Evolutionary conservation across 2,888 invertebrate species (phyloP), one percentile per base, ranked within the genome.

Genomic region (Allygus modestus): DNA sequence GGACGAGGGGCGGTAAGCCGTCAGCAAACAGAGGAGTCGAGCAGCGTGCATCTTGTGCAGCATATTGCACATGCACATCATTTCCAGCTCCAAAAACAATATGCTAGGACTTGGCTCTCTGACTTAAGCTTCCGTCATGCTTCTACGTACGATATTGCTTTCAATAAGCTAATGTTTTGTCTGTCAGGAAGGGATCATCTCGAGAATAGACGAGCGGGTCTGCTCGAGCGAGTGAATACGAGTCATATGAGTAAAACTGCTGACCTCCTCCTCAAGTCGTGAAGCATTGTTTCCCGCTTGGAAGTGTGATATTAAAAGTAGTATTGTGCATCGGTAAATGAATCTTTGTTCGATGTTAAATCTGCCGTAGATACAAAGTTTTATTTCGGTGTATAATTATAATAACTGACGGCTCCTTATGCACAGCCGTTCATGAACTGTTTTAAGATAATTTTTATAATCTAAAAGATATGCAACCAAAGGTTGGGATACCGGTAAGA

Each of bases 11-110:
- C 20, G 82, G 82, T 82, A 69, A 82, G 82, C 82, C 41, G 69
- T 69, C 43, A 9, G 82, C 33, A 82, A 82, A 82, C 82, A 82
- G 33, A 81, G 81, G 43, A 81, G 54, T n/a, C n/a, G n/a, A 17
- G 51, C 33, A 0, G 58, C 33, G 37, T 82, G 82, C 82, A 82
- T 82, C 82, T 82, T 82, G 69, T 82, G 82, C 69, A 82, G 51
- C 23, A 73, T 77, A 77, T 77, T 77, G 77, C 77, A 77, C 51
- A 77, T 77, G 77, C 77, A 77, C 77, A 28, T 46, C 77, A 46
- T 77, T 51, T 73, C 46, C 77, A 9, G 46, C 28, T 4, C 46
- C 7, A 51, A 77, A 77, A 77, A 77, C 77, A 77, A 77, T 77
- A 77, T 51, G 51, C 51, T 43, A 77, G 77, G 46, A 37, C 46